Conservation (phyloP, 2,888 invertebrate genomes). For the Pachycephus smyrnensis region DNA sequence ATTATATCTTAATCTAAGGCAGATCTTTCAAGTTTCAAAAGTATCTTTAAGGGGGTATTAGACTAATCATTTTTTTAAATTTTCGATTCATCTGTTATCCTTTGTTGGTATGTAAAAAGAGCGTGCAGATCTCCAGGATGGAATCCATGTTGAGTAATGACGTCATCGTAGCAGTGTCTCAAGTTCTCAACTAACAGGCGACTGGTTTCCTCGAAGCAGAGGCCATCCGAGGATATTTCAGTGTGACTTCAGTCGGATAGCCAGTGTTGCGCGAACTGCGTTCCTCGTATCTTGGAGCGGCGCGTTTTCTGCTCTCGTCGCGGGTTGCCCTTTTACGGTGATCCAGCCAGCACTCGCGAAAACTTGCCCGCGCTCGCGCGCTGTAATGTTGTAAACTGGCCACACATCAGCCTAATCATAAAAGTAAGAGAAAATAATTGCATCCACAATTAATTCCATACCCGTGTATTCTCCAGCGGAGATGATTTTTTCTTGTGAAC, state of each 20-base stretch:
- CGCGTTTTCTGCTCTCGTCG: not conserved
- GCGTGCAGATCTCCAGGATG: not conserved
- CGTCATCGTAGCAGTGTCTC: not conserved
- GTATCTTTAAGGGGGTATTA: not conserved
- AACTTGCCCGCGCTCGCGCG: not conserved
- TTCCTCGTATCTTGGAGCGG: not conserved
- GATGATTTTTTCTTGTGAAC: not conserved
- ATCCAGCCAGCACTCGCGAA: not conserved
- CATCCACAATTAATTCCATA: not conserved
- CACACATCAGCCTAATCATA: not conserved
- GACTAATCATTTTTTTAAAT: not conserved
- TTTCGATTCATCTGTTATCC: not conserved
- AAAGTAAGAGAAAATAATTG: not conserved
- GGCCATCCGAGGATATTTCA: not conserved
- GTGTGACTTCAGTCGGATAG: not conserved
- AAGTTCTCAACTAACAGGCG: not conserved
- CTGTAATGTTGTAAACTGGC: not conserved
- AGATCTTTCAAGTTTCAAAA: not conserved
- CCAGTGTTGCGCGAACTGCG: not conserved
- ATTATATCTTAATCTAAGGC: not conserved
- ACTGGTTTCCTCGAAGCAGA: not conserved
- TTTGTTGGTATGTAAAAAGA: not conserved
- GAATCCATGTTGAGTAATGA: not conserved
- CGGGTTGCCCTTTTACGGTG: not conserved
- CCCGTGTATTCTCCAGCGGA: not conserved